Percentiles rank a stretch among this genome's conserved stretches.
phyloP scores from a whole-genome alignment of 1,140 invertebrate genomes.

The Drosophila ambigua region DNA sequence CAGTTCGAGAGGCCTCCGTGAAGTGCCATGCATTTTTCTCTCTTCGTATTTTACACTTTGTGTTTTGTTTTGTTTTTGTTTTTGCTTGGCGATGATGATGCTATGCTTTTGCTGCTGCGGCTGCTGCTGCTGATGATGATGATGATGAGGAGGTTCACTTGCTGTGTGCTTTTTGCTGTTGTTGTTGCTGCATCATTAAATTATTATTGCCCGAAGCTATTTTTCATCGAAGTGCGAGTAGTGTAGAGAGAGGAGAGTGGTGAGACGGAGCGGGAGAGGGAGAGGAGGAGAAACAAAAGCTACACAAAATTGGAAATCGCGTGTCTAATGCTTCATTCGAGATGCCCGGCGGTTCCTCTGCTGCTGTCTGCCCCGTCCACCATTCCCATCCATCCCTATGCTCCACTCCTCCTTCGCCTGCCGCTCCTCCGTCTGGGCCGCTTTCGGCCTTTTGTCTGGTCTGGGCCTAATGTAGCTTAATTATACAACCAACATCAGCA shows the following conservation, averaged over 20 bases:
- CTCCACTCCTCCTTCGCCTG: background rate
- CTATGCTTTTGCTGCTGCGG: no score
- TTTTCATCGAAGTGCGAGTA: slow-evolving; percentile 26
- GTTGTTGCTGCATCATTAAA: slow-evolving; percentile 72
- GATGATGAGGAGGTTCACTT: slow-evolving; percentile 61
- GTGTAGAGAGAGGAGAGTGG: no score
- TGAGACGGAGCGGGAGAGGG: background rate
- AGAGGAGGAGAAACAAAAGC: slow-evolving; percentile 31
- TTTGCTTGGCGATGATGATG: slow-evolving; percentile 22
- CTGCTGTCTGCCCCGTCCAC: background rate
- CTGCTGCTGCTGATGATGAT: slow-evolving; percentile 31
- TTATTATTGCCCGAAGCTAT: slow-evolving; percentile 71
- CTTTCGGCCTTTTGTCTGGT: slow-evolving; percentile 30
- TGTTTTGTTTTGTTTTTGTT: slow-evolving; percentile 6
- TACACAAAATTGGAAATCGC: slow-evolving; percentile 65
- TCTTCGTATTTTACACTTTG: slow-evolving; percentile 2
- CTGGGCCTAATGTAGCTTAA: slow-evolving; percentile 74
- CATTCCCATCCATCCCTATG: slow-evolving; percentile 2
- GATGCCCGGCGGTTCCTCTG: slow-evolving; percentile 49
- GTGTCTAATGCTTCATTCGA: slow-evolving; percentile 69
- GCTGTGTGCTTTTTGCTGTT: slow-evolving; percentile 30
- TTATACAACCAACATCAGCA: slow-evolving; percentile 55
- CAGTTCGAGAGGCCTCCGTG: no score
- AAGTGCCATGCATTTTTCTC: background rate
- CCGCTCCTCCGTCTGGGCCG: slow-evolving; percentile 1